Evolutionary conservation across 2,113 vertebrate species (phyloP), one percentile per base, ranked within the genome.

Genomic region (Labeo rohita): DNA sequence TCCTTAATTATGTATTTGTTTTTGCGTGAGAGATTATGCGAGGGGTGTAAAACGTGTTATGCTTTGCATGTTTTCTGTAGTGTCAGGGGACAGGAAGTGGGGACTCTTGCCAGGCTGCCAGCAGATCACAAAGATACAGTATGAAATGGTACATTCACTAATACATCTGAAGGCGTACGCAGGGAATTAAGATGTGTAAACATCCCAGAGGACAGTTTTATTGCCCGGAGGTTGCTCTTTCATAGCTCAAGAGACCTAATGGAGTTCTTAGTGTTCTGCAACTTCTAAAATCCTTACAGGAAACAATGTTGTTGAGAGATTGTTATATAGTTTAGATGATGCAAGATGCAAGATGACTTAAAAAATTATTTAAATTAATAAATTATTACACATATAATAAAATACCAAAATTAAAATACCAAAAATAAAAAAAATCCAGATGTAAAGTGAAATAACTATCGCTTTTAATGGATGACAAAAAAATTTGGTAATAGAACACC

Each of bases 1-100:
- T 81, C 88, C 83, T 88, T 90, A 86, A 90, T 84, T 90, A 84
- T 91, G 91, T 90, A 87, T 90, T 91, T 91, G 82, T 87, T 90
- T 89, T 88, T 84, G 45, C 78, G 78, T 84, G 74, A 54, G 66
- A 66, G 63, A 83, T 90, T 84, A 84, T 56, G 87, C 54, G 80
- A 89, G 74, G 76, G 79, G 86, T 88, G 82, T 86, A 84, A 88
- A 89, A 89, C 34, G 56, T 80, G 83, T 85, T 89, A 88, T 85
- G 82, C 86, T 88, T 85, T 59, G 76, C 87, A 86, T 90, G 88
- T 84, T 90, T 65, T 82, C 80, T 79, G 87, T 50, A n/a, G 49
- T 83, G 72, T 83, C 87, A 59, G 23, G 86, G 85, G 87, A 85
- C 52, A 59, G 3, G 23, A 66, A 68, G 54, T 47, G 9, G 47